Evolutionary conservation across 2,113 vertebrate species (phyloP), one percentile per base, ranked within the genome.

Genomic region (Prinia subflava): DNA sequence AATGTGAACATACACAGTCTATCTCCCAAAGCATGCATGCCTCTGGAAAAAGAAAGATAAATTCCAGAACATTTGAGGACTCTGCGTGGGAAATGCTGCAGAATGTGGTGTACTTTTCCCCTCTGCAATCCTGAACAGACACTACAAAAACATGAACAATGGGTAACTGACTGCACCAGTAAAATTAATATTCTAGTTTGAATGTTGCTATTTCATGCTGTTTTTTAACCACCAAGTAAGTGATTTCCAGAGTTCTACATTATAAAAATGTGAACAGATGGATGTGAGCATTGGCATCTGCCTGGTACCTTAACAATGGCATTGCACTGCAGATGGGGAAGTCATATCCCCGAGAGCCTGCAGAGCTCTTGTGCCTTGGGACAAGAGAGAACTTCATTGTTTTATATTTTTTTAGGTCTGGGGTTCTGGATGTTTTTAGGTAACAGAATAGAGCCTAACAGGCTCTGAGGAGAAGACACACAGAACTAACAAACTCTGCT

Each of bases 311-410:
- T 27, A 83, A 78, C 2, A 83, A 57, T 1, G 4, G 50, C 56
- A 67, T 75, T 87, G 64, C 85, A 74, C 44, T 93, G 83, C 88
- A 94, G 85, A 90, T 84, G 73, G 53, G 41, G 73, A 89, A 87
- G 42, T 18, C 70, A 73, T 12, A 59, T 46, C 75, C 42, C 63
- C 2, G 6, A 87, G 15, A 83, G 44, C 44, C 80, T 75, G 56
- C 39, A 37, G 31, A 71, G 33, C 41, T 76, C 76, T 68, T 85
- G 44, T 20, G 90, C 33, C 64, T 14, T 68, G 28, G n/a, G 28
- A 70, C 41, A 63, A 70, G 33, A 88, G 13, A 63, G 15, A 88
- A 44, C 2, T 46, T 64, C 6, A 42, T 6, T 28, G 5, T 14
- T 44, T 56, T 27, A 13, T n/a, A 42, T n/a, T 25, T 19, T 9